Evolutionary conservation across 2,797 vertebrate genomes (phyloP).

Genomic region (Atherinosoma microstoma): DNA sequence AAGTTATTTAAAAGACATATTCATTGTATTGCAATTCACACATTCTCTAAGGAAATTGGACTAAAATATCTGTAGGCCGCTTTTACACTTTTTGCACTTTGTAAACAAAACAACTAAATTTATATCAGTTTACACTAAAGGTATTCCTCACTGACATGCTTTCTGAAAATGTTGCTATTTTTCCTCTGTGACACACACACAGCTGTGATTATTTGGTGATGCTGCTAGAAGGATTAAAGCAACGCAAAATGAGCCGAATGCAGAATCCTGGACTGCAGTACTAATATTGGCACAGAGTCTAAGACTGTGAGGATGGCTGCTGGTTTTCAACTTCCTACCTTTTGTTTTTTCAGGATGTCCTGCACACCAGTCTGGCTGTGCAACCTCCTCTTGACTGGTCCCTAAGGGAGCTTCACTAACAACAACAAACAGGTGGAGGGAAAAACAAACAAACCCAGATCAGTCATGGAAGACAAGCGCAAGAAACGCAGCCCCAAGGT

Average conservation of each 20-base stretch:
- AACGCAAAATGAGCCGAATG: conserved; percentile 23
- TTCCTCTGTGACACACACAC: neutral
- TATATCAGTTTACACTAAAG: neutral
- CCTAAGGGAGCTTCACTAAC: neutral
- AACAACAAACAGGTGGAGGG: neutral
- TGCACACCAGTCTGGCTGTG: conserved; percentile 18
- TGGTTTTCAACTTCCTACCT: conserved; percentile 55
- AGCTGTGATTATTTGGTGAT: neutral
- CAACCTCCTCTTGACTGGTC: neutral
- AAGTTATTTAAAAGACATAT: neutral
- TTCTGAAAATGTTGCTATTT: neutral
- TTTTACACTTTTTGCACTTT: neutral
- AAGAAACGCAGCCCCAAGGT: conserved; percentile 93
- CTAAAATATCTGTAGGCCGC: conserved; percentile 41
- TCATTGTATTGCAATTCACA: neutral
- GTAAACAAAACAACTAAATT: neutral
- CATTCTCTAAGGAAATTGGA: conserved; percentile 1
- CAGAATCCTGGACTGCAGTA: conserved; percentile 37
- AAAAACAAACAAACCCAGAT: neutral
- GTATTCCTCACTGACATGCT: neutral
- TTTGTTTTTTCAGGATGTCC: conserved; percentile 65
- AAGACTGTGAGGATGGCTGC: conserved; percentile 20
- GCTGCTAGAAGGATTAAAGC: conserved; percentile 26
- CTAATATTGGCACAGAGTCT: conserved; percentile 36
- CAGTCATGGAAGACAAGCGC: conserved; percentile 92